phyloP scores from a whole-genome alignment of 1,140 invertebrate species.

The Orussus abietinus region DNA sequence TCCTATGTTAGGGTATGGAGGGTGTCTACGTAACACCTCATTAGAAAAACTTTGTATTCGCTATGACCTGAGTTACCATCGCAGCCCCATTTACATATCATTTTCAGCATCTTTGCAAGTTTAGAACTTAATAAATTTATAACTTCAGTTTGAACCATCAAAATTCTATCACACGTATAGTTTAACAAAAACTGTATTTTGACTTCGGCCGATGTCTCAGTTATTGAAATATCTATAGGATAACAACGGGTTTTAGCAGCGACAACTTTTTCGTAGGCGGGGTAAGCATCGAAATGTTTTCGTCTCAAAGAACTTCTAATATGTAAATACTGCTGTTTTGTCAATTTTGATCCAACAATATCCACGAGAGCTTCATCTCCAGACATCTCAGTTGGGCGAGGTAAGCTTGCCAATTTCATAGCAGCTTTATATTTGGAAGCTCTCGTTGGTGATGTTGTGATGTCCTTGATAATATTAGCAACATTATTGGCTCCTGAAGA shows the following conservation, averaged over 20 bases:
- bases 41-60: constrained; percentile 20
- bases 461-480: constrained; percentile 8
- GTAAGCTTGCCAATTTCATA: constrained; percentile 4
- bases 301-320: constrained; percentile 8
- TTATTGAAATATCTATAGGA: constrained; percentile 13
- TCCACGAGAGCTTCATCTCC: constrained; percentile 11
- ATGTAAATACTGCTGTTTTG: constrained; percentile 8
- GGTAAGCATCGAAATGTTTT: constrained; percentile 8
- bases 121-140: constrained; percentile 14
- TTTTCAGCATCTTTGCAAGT: constrained; percentile 6
- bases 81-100: constrained; percentile 23
- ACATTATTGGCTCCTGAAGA: background rate
- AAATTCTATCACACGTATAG: constrained; percentile 17
- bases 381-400: constrained; percentile 8
- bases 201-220: constrained; percentile 17
- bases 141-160: constrained; percentile 13
- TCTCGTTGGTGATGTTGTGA: constrained; percentile 10
- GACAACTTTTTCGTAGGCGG: constrained; percentile 16
- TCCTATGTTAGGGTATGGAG: too few relatives aligned
- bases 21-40: too few relatives aligned
- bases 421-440: constrained; percentile 8
- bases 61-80: constrained; percentile 20
- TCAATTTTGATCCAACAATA: constrained; percentile 5
- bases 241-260: constrained; percentile 16
- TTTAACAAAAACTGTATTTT: constrained; percentile 19